Conservation (phyloP, 2,113 vertebrate genomes). For the Gasterosteus nipponicus region DNA sequence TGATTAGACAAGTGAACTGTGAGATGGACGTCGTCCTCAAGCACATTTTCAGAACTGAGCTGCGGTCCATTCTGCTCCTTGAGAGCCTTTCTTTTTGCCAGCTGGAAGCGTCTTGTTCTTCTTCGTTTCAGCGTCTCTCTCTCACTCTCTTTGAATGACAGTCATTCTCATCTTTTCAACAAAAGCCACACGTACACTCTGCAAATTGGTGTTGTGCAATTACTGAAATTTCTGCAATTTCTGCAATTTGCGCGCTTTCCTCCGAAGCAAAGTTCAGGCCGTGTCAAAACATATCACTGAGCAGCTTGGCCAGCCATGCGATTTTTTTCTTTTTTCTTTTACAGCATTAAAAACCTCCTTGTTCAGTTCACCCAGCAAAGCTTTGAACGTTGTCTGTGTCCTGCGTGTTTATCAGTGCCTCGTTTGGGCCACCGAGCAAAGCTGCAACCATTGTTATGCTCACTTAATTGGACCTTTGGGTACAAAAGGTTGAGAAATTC, state of each 20-base stretch:
- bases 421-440: slow-evolving; percentile 48
- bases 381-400: slow-evolving; percentile 62
- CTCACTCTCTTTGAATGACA: slow-evolving; percentile 12
- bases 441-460: slow-evolving; percentile 70
- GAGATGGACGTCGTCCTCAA: slow-evolving; percentile 67
- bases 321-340: slow-evolving; percentile 48
- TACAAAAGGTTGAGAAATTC: slow-evolving; percentile 73
- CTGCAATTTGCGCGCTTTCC: slow-evolving; percentile 55
- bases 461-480: slow-evolving; percentile 79
- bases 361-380: slow-evolving; percentile 63
- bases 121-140: slow-evolving; percentile 27
- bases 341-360: slow-evolving; percentile 58
- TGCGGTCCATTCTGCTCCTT: slow-evolving; percentile 6
- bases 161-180: slow-evolving; percentile 57
- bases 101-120: slow-evolving; percentile 27
- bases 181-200: slow-evolving; percentile 44
- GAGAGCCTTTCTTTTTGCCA: slow-evolving; percentile 41
- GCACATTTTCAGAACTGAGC: slow-evolving; percentile 43
- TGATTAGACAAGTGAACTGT: slow-evolving; percentile 64
- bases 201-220: slow-evolving; percentile 62
- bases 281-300: slow-evolving; percentile 71
- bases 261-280: slow-evolving; percentile 58
- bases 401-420: slow-evolving; percentile 66
- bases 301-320: slow-evolving; percentile 62
- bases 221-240: slow-evolving; percentile 50